Percentiles rank a stretch among this genome's conserved stretches.
phyloP scores from a whole-genome alignment of 1,140 invertebrate species.

The Tetramorium simillimum region DNA sequence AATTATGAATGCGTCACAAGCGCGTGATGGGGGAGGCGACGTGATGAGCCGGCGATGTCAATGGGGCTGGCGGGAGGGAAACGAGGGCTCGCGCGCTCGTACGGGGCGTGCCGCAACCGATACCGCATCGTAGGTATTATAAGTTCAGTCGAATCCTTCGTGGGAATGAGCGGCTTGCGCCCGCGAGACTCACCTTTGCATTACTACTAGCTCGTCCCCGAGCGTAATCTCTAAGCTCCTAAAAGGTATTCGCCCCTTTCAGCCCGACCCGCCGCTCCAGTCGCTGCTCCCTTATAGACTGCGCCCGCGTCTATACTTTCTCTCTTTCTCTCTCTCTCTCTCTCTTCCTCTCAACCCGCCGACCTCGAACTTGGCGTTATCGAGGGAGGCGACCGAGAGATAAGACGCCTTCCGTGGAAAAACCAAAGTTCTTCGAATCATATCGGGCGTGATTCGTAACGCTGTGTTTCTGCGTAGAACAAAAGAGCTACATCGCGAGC shows the following conservation, averaged over 20 bases:
- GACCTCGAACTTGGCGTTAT: conserved; percentile 45
- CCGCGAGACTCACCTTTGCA: conserved; percentile 80
- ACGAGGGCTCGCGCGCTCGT: conserved; percentile 35
- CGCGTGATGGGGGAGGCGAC: conserved; percentile 28
- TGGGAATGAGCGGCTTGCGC: conserved; percentile 82
- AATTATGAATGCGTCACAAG: conserved; percentile 73
- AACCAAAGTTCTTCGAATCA: not conserved
- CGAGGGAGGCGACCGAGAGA: not conserved
- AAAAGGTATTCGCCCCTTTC: conserved; percentile 82
- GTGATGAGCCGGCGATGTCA: conserved; percentile 56
- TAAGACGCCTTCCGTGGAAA: not conserved
- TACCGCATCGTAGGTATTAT: conserved; percentile 78
- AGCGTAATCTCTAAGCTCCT: conserved; percentile 84
- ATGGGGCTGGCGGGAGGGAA: conserved; percentile 55
- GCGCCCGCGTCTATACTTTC: conserved; percentile 6
- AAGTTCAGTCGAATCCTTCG: conserved; percentile 83
- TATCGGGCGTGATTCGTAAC: not conserved
- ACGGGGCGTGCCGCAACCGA: conserved; percentile 77
- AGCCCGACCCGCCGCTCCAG: conserved; percentile 62
- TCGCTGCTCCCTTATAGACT: conserved; percentile 60
- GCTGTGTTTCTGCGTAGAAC: not conserved
- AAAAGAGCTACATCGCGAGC: not conserved
- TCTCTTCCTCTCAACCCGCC: conserved; percentile 27
- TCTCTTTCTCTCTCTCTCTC: conserved; percentile 31
- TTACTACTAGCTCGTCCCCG: conserved; percentile 78